phyloP scores from a whole-genome alignment of 2,113 vertebrate species.

The Cyanocitta stelleri region DNA sequence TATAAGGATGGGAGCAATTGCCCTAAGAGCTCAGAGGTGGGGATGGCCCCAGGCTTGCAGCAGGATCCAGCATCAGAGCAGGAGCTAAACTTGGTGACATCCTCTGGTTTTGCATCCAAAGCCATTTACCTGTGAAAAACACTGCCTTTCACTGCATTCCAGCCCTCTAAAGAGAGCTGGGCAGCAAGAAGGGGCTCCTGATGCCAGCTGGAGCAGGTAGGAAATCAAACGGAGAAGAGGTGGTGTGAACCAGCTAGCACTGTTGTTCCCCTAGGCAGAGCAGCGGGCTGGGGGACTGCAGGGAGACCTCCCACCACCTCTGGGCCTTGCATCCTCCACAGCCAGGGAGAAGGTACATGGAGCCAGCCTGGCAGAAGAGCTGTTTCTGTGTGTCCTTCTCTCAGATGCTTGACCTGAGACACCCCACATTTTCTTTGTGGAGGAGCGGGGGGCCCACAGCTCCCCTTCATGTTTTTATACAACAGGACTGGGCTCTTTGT shows the following conservation, averaged over 20 bases:
- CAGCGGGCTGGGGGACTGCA: not conserved
- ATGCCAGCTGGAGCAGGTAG: not conserved
- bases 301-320: not conserved
- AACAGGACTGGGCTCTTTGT: not conserved
- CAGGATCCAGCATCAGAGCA: not conserved
- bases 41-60: not conserved
- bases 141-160: not conserved
- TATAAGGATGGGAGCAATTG: rapidly evolving
- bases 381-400: rapidly evolving
- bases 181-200: not conserved
- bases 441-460: not conserved
- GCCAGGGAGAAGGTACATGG: not conserved
- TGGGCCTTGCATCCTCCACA: not conserved
- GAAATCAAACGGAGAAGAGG: not conserved
- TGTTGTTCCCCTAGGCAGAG: not conserved
- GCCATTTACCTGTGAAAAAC: not conserved
- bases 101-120: not conserved
- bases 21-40: not conserved
- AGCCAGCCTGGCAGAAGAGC: not conserved
- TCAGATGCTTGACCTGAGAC: not conserved
- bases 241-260: not conserved
- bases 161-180: not conserved
- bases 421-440: not conserved
- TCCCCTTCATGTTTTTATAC: not conserved
- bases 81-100: not conserved